These are phyloP conservation scores for Dufourea novaeangliae DNA, from an alignment of 1,140 invertebrate species.

Conservation along the genomic window DNA sequence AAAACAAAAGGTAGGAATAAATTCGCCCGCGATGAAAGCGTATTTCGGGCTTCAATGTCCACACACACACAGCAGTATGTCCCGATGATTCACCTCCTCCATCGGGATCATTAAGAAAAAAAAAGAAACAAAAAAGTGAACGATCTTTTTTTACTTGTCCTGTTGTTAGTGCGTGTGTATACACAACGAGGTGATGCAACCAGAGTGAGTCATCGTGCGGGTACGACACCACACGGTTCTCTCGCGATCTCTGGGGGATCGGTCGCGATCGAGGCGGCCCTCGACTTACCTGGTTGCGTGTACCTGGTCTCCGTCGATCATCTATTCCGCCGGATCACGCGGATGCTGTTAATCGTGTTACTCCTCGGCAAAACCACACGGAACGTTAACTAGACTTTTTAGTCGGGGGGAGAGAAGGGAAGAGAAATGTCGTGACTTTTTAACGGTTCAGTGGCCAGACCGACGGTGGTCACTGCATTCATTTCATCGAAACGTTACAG, in stretches of 20 bases:
- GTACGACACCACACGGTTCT: constrained; percentile 7
- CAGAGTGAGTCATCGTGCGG: constrained; percentile 12
- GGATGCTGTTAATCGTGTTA: constrained; percentile 63
- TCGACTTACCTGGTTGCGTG: constrained; percentile 51
- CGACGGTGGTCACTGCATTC: neutral
- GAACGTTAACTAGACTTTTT: constrained; percentile 22
- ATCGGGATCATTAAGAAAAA: neutral
- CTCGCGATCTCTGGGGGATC: constrained; percentile 1
- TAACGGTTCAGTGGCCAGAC: no score
- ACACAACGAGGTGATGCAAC: constrained; percentile 9
- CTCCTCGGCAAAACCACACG: constrained; percentile 34
- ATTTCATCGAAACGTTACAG: neutral
- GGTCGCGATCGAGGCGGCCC: neutral
- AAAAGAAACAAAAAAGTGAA: no score
- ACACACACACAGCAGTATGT: constrained; percentile 15
- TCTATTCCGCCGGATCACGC: constrained; percentile 18
- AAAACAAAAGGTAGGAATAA: no score
- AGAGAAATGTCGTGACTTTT: no score
- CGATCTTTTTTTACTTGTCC: constrained; percentile 26
- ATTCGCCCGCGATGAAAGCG: neutral
- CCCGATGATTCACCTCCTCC: constrained; percentile 27
- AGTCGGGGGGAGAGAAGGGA: neutral
- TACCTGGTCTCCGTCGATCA: neutral
- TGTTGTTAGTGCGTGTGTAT: neutral
- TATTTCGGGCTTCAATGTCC: neutral